Base-by-base conservation (phyloP, 2,888 invertebrate genomes). In the Atherix ibis region DNA sequence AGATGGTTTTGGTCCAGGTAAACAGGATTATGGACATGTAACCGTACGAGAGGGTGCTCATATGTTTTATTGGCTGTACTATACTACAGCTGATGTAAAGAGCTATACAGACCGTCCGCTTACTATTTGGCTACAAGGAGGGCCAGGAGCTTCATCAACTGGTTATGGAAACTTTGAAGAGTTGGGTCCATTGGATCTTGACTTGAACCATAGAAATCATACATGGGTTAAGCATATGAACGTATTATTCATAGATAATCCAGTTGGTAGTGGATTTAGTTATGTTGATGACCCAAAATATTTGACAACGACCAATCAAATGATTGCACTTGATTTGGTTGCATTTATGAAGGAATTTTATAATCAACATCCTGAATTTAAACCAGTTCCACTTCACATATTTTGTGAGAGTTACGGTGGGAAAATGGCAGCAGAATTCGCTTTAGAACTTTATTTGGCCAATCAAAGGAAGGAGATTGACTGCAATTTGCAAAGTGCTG, bases 401-500 rank as follows among this genome's bases (percentile, higher is more conserved):
- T 81, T 84, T 49, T 80, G 79, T 16, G 88, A 92, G 56, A 88
- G 88, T 1, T 91, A 91, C 55, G 91, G 91, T 13, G 91, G 89
- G 2, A 92, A 91, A 64, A 89, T 89, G 87, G 79, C 83, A 0
- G 73, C 80, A 1, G 84, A 84, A 48, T 87, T 89, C 54, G 84
- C 78, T 54, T 66, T 49, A 25, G 56, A 57, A 39, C 40, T 60
- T 14, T 45, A 58, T 35, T 49, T 79, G 72, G 76, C 75, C n/a
- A 71, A 81, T 46, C 50, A 67, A 42, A 56, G 57, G 0, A 71
- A 71, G 1, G 64, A 66, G 22, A 68, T 84, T 17, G 59, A 63
- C 29, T 75, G 76, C 25, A 79, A 81, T 45, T 66, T 92, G 32
- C 66, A 67, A 47, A 88, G 88, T 1, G 71, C 91, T 15, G 80